Base-by-base conservation (phyloP, 2,113 vertebrate species). In the Callipepla squamata region DNA sequence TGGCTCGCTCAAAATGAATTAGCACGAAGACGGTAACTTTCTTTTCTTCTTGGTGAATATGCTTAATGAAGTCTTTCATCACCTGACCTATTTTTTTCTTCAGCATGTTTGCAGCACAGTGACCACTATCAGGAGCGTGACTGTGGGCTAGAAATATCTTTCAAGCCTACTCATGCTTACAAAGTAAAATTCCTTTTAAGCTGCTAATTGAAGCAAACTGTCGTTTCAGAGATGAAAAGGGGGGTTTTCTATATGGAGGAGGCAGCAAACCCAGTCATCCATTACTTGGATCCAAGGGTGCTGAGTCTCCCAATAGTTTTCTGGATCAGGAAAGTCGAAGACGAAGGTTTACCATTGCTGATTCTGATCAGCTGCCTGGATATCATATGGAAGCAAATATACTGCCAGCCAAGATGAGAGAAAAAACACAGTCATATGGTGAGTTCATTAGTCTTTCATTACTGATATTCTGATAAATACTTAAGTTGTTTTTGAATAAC, bases 281-380 rank as follows among this genome's bases (percentile, higher is more conserved):
- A 0, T 11, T 94, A 30, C 79, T 89, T 66, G 94, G 81, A 4
- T 96, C 97, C 6, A 98, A 97, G 89, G 98, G 99, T 1, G 98
- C 98, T 0, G 98, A 99, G 96, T 99, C 99, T 55, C 99, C 99
- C 1, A 99, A 99, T 96, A 99, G 98, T 36, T 98, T 98, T 87
- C 92, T 99, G 96, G 99, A 99, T 94, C 97, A 98, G 25, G 98
- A 99, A 66, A 96, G 95, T 28, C 96, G 97, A 44, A 97, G 98
- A 5, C 95, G 98, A 63, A 97, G 98, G 59, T 98, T 98, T 79
- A 98, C 98, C 36, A 97, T 98, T 8, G 94, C 97, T 0, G 98
- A 99, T 47, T 98, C 98, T 0, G 97, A 98, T 87, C 97, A 97
- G 72, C 61, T 97, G 85, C 96, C 92, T 4, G 97, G 97, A 9